Conservation (phyloP, 2,113 vertebrate species). For the Osmerus mordax region DNA sequence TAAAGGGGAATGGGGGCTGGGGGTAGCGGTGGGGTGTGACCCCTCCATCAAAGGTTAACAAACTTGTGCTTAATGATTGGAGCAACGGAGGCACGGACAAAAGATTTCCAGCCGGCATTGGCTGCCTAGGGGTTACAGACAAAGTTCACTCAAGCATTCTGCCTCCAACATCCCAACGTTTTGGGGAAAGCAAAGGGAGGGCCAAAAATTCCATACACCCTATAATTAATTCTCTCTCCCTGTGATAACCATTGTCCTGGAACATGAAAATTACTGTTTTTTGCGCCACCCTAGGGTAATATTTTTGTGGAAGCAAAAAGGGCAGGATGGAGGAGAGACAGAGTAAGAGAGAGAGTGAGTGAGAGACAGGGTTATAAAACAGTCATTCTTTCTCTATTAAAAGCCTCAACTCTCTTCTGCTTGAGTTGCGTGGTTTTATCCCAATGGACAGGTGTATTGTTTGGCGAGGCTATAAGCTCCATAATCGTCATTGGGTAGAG, state of each 20-base stretch:
- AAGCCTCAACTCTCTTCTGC: constrained; percentile 86
- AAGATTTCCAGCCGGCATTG: constrained; percentile 64
- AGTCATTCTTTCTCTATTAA: constrained; percentile 85
- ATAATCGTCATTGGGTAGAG: constrained; percentile 91
- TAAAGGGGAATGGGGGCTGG: constrained; percentile 30
- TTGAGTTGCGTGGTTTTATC: constrained; percentile 89
- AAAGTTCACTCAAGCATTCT: constrained; percentile 70
- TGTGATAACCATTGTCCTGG: constrained; percentile 69
- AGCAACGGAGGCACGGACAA: constrained; percentile 69
- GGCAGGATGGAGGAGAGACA: constrained; percentile 43
- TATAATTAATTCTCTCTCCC: constrained; percentile 78
- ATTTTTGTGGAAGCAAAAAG: constrained; percentile 59
- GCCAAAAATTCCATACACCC: constrained; percentile 67
- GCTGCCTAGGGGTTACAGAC: constrained; percentile 68
- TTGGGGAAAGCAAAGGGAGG: constrained; percentile 25
- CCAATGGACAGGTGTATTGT: constrained; percentile 98
- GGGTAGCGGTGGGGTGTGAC: constrained; percentile 54
- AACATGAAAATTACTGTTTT: constrained; percentile 75
- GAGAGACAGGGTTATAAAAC: constrained; percentile 75
- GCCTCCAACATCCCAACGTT: constrained; percentile 12
- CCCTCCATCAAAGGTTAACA: constrained; percentile 70
- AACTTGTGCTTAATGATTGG: constrained; percentile 74
- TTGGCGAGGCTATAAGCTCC: constrained; percentile 92
- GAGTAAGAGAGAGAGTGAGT: constrained; percentile 62
- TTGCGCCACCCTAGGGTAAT: constrained; percentile 76